These are phyloP conservation scores for Hypena proboscidalis DNA, from an alignment of 2,888 invertebrate species.

Conservation along the genomic window DNA sequence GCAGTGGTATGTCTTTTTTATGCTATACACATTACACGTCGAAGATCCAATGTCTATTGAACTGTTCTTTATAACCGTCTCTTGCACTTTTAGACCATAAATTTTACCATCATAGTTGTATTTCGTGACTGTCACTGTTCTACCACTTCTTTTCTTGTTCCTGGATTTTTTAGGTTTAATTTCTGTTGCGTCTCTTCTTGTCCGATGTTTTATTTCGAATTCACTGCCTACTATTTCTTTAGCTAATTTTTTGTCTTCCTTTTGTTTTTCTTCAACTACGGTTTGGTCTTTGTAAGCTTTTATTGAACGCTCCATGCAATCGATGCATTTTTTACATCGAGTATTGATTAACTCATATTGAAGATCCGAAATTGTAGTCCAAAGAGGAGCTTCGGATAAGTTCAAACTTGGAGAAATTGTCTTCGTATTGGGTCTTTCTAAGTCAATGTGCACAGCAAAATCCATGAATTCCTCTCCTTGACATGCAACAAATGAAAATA, in stretches of 20 bases:
- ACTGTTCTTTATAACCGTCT: constrained; percentile 35
- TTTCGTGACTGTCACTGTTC: constrained; percentile 60
- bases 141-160: constrained; percentile 41
- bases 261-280: constrained; percentile 23
- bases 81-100: constrained; percentile 67
- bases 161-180: constrained; percentile 40
- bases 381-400: constrained; percentile 34
- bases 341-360: constrained; percentile 51
- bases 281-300: constrained; percentile 45
- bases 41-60: constrained; percentile 31
- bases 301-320: constrained; percentile 62
- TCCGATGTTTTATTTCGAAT: constrained; percentile 28
- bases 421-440: too few relatives aligned
- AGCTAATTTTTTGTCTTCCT: constrained; percentile 39
- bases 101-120: constrained; percentile 58
- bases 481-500: too few relatives aligned
- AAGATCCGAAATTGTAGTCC: constrained; percentile 42
- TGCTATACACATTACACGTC: constrained; percentile 61
- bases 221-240: constrained; percentile 42
- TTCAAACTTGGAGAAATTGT: too few relatives aligned
- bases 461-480: background rate
- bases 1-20: constrained; percentile 62
- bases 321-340: constrained; percentile 52
- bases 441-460: too few relatives aligned
- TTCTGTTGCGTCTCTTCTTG: constrained; percentile 42